Conservation (phyloP, 2,797 vertebrate genomes). For the Schizothorax lantsangensis region DNA sequence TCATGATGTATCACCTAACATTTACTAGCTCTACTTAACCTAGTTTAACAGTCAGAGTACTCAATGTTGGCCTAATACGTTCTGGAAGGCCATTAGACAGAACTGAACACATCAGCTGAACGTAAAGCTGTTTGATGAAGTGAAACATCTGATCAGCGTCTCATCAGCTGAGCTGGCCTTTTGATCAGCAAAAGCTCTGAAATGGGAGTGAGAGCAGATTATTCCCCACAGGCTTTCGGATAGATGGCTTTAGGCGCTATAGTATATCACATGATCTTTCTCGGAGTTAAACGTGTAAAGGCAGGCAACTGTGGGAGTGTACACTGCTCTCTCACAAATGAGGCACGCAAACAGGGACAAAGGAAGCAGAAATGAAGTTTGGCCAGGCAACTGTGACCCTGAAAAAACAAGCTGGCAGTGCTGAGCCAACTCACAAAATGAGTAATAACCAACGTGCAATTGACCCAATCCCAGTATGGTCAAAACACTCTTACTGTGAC, state of each 20-base stretch:
- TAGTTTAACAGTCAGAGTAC: neutral
- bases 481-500: neutral
- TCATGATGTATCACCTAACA: neutral
- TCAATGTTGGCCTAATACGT: neutral
- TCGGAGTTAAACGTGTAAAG: conserved; percentile 21
- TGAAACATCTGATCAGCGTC: conserved; percentile 55
- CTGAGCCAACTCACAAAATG: conserved; percentile 26
- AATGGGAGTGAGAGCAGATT: conserved; percentile 32
- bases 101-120: conserved; percentile 37
- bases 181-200: conserved; percentile 51
- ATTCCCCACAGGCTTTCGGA: conserved; percentile 24
- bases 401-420: neutral
- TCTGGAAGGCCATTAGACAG: conserved; percentile 5
- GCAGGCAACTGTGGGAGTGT: conserved; percentile 30
- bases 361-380: conserved; percentile 4
- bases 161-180: conserved; percentile 48
- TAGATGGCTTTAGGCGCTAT: neutral
- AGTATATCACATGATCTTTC: neutral
- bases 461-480: conserved; percentile 34
- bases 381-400: neutral
- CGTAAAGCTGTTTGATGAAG: conserved; percentile 31
- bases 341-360: conserved; percentile 29
- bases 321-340: conserved; percentile 9
- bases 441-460: conserved; percentile 27
- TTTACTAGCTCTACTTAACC: neutral